Percentiles rank a stretch among this genome's conserved stretches.
These are phyloP conservation scores for Helostoma temminkii DNA, from an alignment of 2,797 vertebrate genomes.

Conservation along the genomic window DNA sequence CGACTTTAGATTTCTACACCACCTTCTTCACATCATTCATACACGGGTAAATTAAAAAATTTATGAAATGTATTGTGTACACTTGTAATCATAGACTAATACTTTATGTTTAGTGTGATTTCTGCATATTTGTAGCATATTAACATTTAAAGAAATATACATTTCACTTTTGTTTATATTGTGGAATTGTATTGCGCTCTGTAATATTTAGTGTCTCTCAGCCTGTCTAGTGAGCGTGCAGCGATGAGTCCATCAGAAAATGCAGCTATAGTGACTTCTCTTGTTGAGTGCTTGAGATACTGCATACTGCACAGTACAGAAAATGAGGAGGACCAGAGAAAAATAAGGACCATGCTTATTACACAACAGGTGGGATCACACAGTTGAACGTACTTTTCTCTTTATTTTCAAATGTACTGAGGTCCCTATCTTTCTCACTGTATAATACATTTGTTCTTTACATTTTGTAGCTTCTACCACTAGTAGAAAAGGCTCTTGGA, in stretches of 20 bases:
- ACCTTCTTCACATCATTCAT: slow-evolving; percentile 89
- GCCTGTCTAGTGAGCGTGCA: slow-evolving; percentile 90
- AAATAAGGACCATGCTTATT: slow-evolving; percentile 89
- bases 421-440: slow-evolving; percentile 1
- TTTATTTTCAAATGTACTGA: neutral
- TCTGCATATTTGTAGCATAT: no score
- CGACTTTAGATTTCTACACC: slow-evolving; percentile 89
- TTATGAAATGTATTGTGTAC: neutral
- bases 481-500: slow-evolving; percentile 86
- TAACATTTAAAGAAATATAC: neutral
- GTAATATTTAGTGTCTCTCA: slow-evolving; percentile 56
- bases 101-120: no score
- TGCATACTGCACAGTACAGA: slow-evolving; percentile 84
- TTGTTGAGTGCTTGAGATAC: slow-evolving; percentile 93
- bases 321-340: slow-evolving; percentile 78
- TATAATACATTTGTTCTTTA: slow-evolving; percentile 4
- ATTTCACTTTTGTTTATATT: neutral
- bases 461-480: slow-evolving; percentile 88
- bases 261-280: slow-evolving; percentile 88
- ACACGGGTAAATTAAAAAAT: slow-evolving; percentile 91
- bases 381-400: neutral
- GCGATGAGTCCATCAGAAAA: slow-evolving; percentile 88
- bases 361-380: slow-evolving; percentile 88
- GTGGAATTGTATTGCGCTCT: neutral
- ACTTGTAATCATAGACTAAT: no score